Evolutionary conservation across 2,888 invertebrate genomes (phyloP), one percentile per base, ranked within the genome.

Genomic region (Rhogogaster chlorosoma): DNA sequence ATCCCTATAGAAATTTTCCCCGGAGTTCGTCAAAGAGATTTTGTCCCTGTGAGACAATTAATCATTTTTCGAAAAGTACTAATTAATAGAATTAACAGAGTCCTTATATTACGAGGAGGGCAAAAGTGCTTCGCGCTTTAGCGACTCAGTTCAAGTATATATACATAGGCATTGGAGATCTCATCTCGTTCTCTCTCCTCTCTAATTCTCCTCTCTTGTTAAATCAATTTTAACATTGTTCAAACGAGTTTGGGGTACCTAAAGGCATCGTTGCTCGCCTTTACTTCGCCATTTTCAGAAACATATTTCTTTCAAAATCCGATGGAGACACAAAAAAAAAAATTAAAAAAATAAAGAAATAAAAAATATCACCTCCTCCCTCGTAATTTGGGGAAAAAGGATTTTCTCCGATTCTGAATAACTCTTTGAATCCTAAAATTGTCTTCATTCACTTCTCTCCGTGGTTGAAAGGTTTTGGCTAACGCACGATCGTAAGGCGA

Each of bases 81-180:
- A 32, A 77, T 77, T 77, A 77, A 77, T 49, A 53, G 77, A 49
- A 77, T 77, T 53, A 49, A 77, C 53, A 32, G n/a, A 32, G 29
- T 77, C 75, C 49, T 77, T 73, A 73, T 18, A 38, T 32, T 49
- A 49, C 75, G 49, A 26, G 1, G 10, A 73, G 71, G 42, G 71
- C 71, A 73, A 73, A 42, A 73, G 42, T 42, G 71, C 38, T 42
- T 10, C 42, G 71, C 71, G 38, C 38, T 70, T 36, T 15, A 73
- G 45, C 53, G 77, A 53, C 53, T 77, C 77, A 29, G 71, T n/a
- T 22, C 36, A 42, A 12, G 42, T 29, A 70, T 22, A 26, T 7
- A 9, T 10, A 3, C 9, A 61, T n/a, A 57, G 32, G 32, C 15
- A 71, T 12, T 32, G 29, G 32, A 6, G 12, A 32, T 71, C n/a